Conservation (phyloP, 37 sponge, comb jelly and placozoan genomes). For the Aphrocallistes beatrix region DNA sequence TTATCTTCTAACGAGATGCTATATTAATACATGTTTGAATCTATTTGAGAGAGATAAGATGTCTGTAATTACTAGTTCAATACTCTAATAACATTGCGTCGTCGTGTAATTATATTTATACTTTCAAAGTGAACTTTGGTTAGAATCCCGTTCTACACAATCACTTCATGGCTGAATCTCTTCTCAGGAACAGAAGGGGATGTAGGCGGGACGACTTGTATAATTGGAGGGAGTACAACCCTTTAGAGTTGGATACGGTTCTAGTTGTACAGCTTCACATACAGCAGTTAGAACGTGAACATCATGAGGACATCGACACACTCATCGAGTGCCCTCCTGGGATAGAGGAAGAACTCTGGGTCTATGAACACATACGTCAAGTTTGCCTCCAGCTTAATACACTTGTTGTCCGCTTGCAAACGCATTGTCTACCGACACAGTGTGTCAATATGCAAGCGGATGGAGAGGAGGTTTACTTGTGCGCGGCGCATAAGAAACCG, state of each 20-base stretch:
- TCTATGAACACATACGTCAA: slow-evolving; percentile 92
- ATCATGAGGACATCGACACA: slow-evolving; percentile 60
- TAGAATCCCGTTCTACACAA: too few relatives aligned
- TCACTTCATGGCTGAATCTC: neutral
- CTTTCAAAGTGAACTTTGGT: too few relatives aligned
- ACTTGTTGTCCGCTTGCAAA: slow-evolving; percentile 74
- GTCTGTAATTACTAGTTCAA: too few relatives aligned
- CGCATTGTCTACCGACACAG: slow-evolving; percentile 47
- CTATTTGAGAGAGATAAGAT: too few relatives aligned
- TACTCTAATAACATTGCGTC: too few relatives aligned
- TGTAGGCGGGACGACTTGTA: neutral
- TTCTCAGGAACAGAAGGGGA: neutral
- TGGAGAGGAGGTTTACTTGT: slow-evolving; percentile 91
- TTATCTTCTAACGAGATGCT: too few relatives aligned
- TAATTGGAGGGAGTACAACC: neutral
- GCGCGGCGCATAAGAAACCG: slow-evolving; percentile 90
- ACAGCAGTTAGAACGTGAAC: slow-evolving; percentile 64
- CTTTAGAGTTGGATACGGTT: neutral
- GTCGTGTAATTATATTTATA: too few relatives aligned
- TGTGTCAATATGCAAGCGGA: slow-evolving; percentile 79
- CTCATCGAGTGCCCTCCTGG: slow-evolving; percentile 51
- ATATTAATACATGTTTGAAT: too few relatives aligned
- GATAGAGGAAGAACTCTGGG: slow-evolving; percentile 85
- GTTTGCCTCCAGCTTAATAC: slow-evolving; percentile 81
- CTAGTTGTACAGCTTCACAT: slow-evolving; percentile 56